Evolutionary conservation across 1,140 invertebrate genomes (phyloP).

Genomic region (Schlechtendalia chinensis): DNA sequence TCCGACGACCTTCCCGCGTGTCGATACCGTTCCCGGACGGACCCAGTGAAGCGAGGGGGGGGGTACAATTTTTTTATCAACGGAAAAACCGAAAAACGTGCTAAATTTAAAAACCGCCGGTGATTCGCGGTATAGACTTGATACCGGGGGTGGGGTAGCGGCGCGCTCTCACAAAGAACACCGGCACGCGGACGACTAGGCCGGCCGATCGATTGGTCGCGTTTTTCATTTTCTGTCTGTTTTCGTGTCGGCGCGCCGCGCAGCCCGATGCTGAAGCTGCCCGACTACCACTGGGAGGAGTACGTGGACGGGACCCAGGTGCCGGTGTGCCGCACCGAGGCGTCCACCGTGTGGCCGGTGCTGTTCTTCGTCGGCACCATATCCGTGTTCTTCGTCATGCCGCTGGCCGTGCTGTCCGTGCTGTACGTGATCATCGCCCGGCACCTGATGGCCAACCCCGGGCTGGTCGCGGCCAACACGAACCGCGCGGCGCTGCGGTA

Average conservation of each 20-base stretch:
- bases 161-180: no score
- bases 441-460: constrained; percentile 67
- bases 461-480: constrained; percentile 60
- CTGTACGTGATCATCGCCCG: constrained; percentile 76
- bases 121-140: no score
- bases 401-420: constrained; percentile 70
- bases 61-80: no score
- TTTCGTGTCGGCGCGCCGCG: neutral
- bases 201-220: no score
- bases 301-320: constrained; percentile 60
- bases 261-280: constrained; percentile 67
- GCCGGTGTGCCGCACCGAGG: constrained; percentile 65
- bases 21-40: no score
- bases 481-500: constrained; percentile 53
- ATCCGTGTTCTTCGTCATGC: constrained; percentile 73
- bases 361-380: constrained; percentile 73
- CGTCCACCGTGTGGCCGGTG: constrained; percentile 66
- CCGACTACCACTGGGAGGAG: constrained; percentile 62
- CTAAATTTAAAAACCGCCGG: no score
- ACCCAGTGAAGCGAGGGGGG: no score
- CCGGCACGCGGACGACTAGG: no score
- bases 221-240: neutral
- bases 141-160: no score
- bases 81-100: no score
- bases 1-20: no score